phyloP scores from a whole-genome alignment of 2,113 vertebrate genomes.

The Hystrix cristata region DNA sequence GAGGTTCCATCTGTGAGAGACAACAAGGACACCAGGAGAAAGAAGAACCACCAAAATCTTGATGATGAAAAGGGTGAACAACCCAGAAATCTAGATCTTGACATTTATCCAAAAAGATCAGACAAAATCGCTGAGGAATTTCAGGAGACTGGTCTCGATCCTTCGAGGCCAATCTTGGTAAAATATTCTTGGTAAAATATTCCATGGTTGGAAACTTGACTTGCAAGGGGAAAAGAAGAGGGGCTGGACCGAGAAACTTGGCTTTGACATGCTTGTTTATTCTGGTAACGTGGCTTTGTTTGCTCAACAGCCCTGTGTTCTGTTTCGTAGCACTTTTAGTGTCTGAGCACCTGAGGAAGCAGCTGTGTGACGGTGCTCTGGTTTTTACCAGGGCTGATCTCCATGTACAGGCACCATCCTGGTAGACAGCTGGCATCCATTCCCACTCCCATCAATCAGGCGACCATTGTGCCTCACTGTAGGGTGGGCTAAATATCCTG shows the following conservation, averaged over 20 bases:
- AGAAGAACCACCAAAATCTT: no score
- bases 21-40: background rate
- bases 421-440: background rate
- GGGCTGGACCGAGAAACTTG: background rate
- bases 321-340: background rate
- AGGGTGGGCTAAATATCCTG: background rate
- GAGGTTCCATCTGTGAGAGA: background rate
- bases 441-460: background rate
- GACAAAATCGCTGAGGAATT: background rate
- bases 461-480: background rate
- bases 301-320: background rate
- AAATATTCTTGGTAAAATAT: slow-evolving; percentile 6
- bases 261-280: background rate
- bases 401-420: background rate
- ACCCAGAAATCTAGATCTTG: background rate
- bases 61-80: background rate
- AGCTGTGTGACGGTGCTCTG: background rate
- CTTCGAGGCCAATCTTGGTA: background rate
- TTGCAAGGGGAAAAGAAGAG: background rate
- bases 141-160: background rate
- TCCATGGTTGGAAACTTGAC: background rate
- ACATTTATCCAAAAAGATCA: background rate
- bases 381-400: background rate
- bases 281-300: background rate
- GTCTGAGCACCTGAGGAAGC: slow-evolving; percentile 22